Base-by-base conservation (phyloP, 2,113 vertebrate genomes). In the Petromus typicus region DNA sequence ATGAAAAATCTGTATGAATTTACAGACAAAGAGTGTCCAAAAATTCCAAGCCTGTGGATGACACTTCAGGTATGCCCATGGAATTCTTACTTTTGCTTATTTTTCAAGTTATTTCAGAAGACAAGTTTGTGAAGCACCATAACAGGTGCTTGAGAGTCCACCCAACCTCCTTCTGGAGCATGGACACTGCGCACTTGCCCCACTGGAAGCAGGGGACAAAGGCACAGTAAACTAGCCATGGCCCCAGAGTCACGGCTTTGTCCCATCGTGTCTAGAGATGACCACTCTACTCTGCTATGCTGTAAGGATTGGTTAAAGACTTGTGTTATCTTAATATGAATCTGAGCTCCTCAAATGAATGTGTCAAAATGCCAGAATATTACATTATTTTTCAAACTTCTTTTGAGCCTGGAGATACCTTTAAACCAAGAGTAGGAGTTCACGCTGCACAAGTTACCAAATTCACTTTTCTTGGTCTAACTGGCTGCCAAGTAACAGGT, bases 361-460 rank as follows among this genome's bases (percentile, higher is more conserved):
- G 59, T 86, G 8, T 93, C 79, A 95, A 56, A 64, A 93, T 78
- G 20, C 25, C 51, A 80, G 30, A 86, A 61, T 17, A 54, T 8
- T 64, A 59, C 17, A 7, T 48, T 45, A 48, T 51, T 87, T 89
- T 34, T 40, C 84, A 59, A 73, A 17, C 90, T 4, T n/a, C 85
- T 93, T 84, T 87, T n/a, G 32, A 73, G 30, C 73, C 27, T 37
- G 10, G 48, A 89, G 20, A 61, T 73, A 48, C 90, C 80, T 89
- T 64, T 12, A 1, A 14, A 32, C 23, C 12, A 51, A 56, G 82
- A 90, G 86, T 73, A 48, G 37, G 56, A 80, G 30, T 82, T 20
- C 51, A 27, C 66, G 22, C 51, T 88, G 92, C 92, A 13, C 86
- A 88, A 94, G 71, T 96, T 92, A 92, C 32, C 43, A 95, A 27